Evolutionary conservation across 2,113 vertebrate genomes (phyloP).

Genomic region (Tenebrosternarchus preto): DNA sequence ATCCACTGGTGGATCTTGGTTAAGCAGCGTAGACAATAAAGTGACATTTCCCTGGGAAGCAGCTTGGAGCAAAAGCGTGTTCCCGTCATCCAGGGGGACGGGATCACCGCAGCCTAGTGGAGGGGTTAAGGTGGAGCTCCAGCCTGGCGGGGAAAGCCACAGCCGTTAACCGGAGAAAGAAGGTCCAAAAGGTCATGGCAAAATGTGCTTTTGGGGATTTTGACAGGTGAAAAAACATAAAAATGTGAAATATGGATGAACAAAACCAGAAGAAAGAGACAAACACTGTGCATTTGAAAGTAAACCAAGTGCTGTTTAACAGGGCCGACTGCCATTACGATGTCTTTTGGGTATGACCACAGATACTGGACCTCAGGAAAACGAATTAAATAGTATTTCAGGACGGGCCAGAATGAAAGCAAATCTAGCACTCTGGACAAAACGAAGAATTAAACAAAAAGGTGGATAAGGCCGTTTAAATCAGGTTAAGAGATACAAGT

Average conservation of each 20-base stretch:
- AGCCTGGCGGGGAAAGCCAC: conserved; percentile 88
- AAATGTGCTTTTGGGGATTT: conserved; percentile 30
- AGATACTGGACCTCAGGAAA: neutral
- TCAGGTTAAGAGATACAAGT: neutral
- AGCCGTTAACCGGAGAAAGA: conserved; percentile 65
- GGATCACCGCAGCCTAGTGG: conserved; percentile 91
- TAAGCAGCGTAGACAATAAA: conserved; percentile 99
- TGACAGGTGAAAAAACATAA: neutral
- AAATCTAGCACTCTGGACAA: neutral
- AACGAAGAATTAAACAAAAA: conserved; percentile 5
- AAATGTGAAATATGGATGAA: neutral
- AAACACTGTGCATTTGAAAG: neutral
- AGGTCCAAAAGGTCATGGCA: conserved; percentile 9
- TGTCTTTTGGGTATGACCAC: conserved; percentile 17
- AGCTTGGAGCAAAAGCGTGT: conserved; percentile 98
- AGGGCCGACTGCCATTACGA: conserved; percentile 1
- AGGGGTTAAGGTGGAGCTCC: conserved; percentile 97
- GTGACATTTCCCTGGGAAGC: conserved; percentile 99
- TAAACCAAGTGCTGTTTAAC: no score
- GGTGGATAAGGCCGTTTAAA: neutral
- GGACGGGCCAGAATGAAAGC: neutral
- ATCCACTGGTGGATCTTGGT: conserved; percentile 91
- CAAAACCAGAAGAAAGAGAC: neutral
- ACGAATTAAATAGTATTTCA: conserved; percentile 15
- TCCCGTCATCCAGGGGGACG: conserved; percentile 98